Base-by-base conservation (phyloP, 1,140 invertebrate genomes). In the Metopolophium dirhodum region DNA sequence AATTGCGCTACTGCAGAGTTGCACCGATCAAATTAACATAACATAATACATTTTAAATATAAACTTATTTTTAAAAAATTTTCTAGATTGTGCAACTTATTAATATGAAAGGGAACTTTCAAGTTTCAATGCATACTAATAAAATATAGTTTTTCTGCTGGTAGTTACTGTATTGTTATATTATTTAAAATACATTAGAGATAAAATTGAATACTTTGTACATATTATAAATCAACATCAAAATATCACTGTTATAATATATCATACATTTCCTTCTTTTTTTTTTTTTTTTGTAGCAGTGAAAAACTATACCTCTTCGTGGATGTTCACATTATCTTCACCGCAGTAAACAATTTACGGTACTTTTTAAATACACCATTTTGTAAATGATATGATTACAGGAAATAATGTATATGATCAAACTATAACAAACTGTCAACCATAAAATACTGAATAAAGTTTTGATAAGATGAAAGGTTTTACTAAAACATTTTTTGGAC, bases 381-480 rank as follows among this genome's bases (percentile, higher is more conserved):
- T 89, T 89, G 11, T 54, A 8, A 89, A 89, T n/a, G 85, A 49
- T 54, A 54, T 37, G 47, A 37, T 89, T 35, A 37, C 49, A 51
- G 20, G 35, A 54, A 88, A 88, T 88, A 22, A 35, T 49, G 47
- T 88, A 51, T n/a, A 47, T 47, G 41, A 86, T n/a, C 77, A 83
- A 47, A 47, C 26, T 26, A 47, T 35, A 89, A 37, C 37, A 37
- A 37, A 54, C 49, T 89, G 87, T 89, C 47, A 35, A 51, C n/a
- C 8, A 54, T 54, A 51, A 54, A 47, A 54, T 54, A 89, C 22
- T 35, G 49, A 35, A 37, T 23, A 37, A 89, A 35, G 47, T 88
- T 88, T 88, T 88, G 86, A 88, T 88, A 88, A 88, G 41, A 87
- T 87, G 45, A 87, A 87, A 87, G 49, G 87, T 54, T 37, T 11